A percentile compares a stretch with the other conserved stretches of the same genome.
These are phyloP conservation scores for Cephonodes hylas DNA, from an alignment of 2,888 invertebrate species.

Conservation along the genomic window DNA sequence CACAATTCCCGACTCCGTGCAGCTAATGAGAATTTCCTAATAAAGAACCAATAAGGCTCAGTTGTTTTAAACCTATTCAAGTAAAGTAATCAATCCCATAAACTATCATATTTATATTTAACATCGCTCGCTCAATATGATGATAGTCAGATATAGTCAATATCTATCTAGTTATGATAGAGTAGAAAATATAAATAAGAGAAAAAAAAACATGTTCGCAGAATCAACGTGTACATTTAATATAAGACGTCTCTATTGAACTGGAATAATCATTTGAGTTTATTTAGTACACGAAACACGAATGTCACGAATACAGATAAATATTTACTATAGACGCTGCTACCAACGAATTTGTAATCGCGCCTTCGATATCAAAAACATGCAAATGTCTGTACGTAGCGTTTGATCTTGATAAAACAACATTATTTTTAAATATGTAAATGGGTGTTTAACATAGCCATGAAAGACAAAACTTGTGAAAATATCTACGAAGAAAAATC, in stretches of 20 bases:
- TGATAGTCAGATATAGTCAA: no score
- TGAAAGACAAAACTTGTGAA: neutral
- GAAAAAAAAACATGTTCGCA: neutral
- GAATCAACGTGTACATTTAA: neutral
- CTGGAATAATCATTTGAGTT: conserved; percentile 32
- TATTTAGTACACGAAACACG: conserved; percentile 27
- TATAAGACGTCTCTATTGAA: conserved; percentile 5
- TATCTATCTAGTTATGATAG: no score
- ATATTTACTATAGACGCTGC: conserved; percentile 24
- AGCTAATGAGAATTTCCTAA: no score
- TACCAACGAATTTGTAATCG: conserved; percentile 20
- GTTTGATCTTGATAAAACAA: conserved; percentile 18
- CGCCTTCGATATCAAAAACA: conserved; percentile 12
- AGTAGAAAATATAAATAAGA: neutral
- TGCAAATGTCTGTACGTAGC: conserved; percentile 4
- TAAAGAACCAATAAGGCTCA: no score
- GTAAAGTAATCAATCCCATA: no score
- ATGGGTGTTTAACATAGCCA: neutral
- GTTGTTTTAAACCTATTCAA: no score
- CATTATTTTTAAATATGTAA: conserved; percentile 14
- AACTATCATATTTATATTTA: no score
- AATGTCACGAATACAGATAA: conserved; percentile 32
- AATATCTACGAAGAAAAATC: neutral
- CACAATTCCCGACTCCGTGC: no score
- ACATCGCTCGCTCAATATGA: no score